Base-by-base conservation (phyloP, 2,888 invertebrate genomes). In the Panopea generosa region DNA sequence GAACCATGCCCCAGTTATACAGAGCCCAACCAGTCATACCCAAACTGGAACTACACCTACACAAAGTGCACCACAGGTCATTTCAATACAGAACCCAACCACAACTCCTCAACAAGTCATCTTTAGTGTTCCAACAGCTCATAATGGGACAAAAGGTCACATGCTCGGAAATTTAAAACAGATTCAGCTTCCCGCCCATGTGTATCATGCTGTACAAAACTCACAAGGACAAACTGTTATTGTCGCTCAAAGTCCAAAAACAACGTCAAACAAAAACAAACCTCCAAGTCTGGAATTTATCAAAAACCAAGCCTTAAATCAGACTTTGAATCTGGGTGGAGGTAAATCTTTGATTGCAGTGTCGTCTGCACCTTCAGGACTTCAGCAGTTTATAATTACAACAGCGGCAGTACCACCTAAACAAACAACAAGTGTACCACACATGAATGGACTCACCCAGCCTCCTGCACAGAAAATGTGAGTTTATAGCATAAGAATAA, bases 151-250 rank as follows among this genome's bases (percentile, higher is more conserved):
- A 49, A 77, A 79, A 53, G 45, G 68, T 2, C 77, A 79, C 4
- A 67, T 61, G 24, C 61, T 82, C 1, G 61, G 72, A 1, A 77
- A 67, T 43, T 70, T 82, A 63, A 86, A 85, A 55, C 80, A 84
- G 56, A 85, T 87, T 38, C 87, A 84, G 63, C 85, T 88, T 53
- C 85, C 86, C 18, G 82, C 85, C 24, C 84, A 84, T 24, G 61
- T 86, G 53, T 68, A 86, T 16, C 85, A 86, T 50, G 78, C 79
- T 22, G 69, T 84, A 22, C 78, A 82, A 60, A 78, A 73, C 47
- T 70, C 77, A 6, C 86, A 84, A 50, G 82, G 84, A 11, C 84
- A 83, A 16, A 77, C 84, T 29, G 78, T 86, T 16, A 82, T 86
- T 57, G 79, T 86, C 14, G 77, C 86, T 27, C 83, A 74, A 43